Evolutionary conservation across 92 coral and sea anemone genomes (phyloP), one percentile per base, ranked within the genome.

Genomic region (Siderastrea siderea): DNA sequence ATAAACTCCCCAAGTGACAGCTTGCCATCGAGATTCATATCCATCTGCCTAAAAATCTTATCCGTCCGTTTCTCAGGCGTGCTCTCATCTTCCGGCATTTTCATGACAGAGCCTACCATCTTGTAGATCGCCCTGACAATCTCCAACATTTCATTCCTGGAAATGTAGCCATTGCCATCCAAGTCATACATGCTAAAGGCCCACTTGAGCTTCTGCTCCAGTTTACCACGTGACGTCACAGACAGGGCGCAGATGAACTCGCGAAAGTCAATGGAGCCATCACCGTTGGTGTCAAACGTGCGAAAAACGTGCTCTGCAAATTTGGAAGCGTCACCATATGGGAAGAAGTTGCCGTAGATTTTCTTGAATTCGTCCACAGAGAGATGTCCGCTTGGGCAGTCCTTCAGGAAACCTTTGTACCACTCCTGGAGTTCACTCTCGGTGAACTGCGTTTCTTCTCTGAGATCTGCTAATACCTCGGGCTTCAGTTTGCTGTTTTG

Each of bases 11-110:
- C 94, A 73, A 97, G 91, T 11, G 99, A 97, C 48, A 97, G 83
- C 85, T 97, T 97, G 43, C 99, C 99, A 78, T 97, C 99, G 91
- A 92, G 77, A 75, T 97, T 97, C 76, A 90, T 95, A 93, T 97
- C 99, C 98, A 97, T 95, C 75, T 97, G 99, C 75, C 93, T 91
- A 95, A 97, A 97, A 83, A 97, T 97, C 92, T 97, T 97, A 71
- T 97, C 99, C 58, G 96, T 94, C 71, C 98, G 96, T 81, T 97
- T 97, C 77, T 96, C 99, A 14, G 99, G 99, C 26, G 99, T 96
- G 86, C 99, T 96, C 84, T 96, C 99, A 71, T 96, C 99, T 85
- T 96, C 99, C 3, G 99, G 99, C 99, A 96, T 96, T 86, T 96
- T 96, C 99, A 96, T 96, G 7, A 96, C 99, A 2, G 95, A 82